Percentiles rank a stretch among this genome's conserved stretches.
These are phyloP conservation scores for Microchrysa polita DNA, from an alignment of 2,888 invertebrate genomes.

Conservation along the genomic window DNA sequence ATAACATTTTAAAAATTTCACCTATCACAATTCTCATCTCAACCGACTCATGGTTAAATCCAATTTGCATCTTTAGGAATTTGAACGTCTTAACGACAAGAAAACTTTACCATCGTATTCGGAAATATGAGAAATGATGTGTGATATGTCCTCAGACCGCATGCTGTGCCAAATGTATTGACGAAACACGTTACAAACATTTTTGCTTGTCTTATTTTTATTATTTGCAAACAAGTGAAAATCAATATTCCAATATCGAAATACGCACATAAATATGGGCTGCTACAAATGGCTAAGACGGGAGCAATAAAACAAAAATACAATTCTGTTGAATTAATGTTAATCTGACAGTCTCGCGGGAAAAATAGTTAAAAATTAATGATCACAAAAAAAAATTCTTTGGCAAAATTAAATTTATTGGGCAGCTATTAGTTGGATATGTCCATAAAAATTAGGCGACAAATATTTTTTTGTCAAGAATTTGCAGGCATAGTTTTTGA, in stretches of 20 bases:
- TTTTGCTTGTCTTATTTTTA: no score
- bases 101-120: conserved; percentile 37
- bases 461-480: neutral
- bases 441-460: neutral
- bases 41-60: conserved; percentile 3
- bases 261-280: neutral
- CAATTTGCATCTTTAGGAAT: conserved; percentile 2
- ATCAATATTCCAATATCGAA: conserved; percentile 34
- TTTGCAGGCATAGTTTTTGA: neutral
- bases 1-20: no score
- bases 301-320: conserved; percentile 35
- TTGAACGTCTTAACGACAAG: conserved; percentile 33
- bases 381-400: conserved; percentile 1
- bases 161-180: conserved; percentile 47
- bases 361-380: no score
- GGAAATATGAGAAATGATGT: conserved; percentile 50
- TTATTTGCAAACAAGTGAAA: conserved; percentile 28
- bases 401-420: conserved; percentile 33
- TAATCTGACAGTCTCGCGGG: neutral
- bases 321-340: conserved; percentile 5
- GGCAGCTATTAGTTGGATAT: conserved; percentile 24
- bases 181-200: conserved; percentile 38
- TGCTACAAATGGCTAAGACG: conserved; percentile 15
- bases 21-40: no score
- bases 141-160: conserved; percentile 50